phyloP scores from a whole-genome alignment of 1,140 invertebrate genomes.

The Ostrea edulis region DNA sequence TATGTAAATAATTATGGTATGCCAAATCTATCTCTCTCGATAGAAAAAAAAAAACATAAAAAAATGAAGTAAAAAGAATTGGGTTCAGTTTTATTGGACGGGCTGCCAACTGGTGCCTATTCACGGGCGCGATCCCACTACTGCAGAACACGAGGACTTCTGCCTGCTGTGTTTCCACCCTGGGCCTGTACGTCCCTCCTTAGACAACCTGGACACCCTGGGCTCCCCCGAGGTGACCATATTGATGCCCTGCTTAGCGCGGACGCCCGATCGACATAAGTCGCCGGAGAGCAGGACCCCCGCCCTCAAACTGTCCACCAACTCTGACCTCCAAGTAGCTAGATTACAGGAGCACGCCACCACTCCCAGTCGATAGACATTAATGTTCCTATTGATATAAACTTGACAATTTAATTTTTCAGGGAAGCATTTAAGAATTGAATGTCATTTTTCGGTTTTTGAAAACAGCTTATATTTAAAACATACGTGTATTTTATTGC shows the following conservation, averaged over 20 bases:
- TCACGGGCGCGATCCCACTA: slow-evolving; percentile 98
- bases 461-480: too few species aligned
- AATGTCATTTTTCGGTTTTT: too few species aligned
- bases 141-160: slow-evolving; percentile 96
- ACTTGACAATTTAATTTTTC: too few species aligned
- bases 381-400: too few species aligned
- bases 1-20: too few species aligned
- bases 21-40: too few species aligned
- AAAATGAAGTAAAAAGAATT: slow-evolving; percentile 88
- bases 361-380: too few species aligned
- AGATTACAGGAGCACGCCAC: too few species aligned
- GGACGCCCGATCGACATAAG: slow-evolving; percentile 82
- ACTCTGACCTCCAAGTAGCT: slow-evolving; percentile 89
- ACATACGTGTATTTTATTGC: too few species aligned
- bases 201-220: slow-evolving; percentile 89
- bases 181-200: slow-evolving; percentile 95
- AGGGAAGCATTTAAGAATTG: too few species aligned
- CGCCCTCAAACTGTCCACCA: slow-evolving; percentile 92
- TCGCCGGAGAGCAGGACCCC: slow-evolving; percentile 80
- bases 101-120: slow-evolving; percentile 90
- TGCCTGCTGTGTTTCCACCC: slow-evolving; percentile 97
- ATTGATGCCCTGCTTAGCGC: slow-evolving; percentile 80
- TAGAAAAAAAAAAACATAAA: too few species aligned
- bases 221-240: slow-evolving; percentile 85
- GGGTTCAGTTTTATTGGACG: slow-evolving; percentile 91